Conservation (phyloP, 1,140 invertebrate genomes). For the Scaptodrosophila lebanonensis region DNA sequence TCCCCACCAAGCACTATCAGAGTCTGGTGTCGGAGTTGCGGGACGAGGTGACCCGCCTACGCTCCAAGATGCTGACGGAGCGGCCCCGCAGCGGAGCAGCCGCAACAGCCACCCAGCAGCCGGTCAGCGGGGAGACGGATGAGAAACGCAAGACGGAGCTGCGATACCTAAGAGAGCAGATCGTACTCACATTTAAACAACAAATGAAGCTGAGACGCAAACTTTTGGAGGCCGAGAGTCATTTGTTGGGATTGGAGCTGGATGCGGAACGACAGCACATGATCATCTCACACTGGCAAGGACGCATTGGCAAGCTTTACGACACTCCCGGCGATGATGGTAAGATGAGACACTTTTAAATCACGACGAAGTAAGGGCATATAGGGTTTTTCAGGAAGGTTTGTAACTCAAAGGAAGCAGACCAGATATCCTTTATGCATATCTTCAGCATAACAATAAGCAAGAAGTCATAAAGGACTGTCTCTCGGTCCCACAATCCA, state of each 20-base stretch:
- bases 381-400: too few relatives aligned
- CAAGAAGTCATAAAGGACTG: too few relatives aligned
- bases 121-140: constrained; percentile 44
- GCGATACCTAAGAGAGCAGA: constrained; percentile 87
- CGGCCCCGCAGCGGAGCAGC: constrained; percentile 78
- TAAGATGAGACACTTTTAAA: constrained; percentile 7
- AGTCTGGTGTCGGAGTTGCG: constrained; percentile 89
- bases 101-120: constrained; percentile 32
- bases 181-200: constrained; percentile 91
- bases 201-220: constrained; percentile 91
- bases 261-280: constrained; percentile 91
- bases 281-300: constrained; percentile 92
- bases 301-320: constrained; percentile 86
- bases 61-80: constrained; percentile 87
- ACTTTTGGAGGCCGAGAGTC: constrained; percentile 91
- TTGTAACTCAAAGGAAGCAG: too few relatives aligned
- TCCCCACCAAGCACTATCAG: constrained; percentile 83
- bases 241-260: constrained; percentile 87
- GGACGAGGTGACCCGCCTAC: constrained; percentile 89
- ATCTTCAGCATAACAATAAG: too few relatives aligned
- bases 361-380: too few relatives aligned
- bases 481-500: too few relatives aligned
- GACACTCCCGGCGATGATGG: constrained; percentile 66
- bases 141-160: constrained; percentile 80
- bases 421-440: too few relatives aligned